Base-by-base conservation (phyloP, 2,888 invertebrate species). In the Neoascia interrupta region DNA sequence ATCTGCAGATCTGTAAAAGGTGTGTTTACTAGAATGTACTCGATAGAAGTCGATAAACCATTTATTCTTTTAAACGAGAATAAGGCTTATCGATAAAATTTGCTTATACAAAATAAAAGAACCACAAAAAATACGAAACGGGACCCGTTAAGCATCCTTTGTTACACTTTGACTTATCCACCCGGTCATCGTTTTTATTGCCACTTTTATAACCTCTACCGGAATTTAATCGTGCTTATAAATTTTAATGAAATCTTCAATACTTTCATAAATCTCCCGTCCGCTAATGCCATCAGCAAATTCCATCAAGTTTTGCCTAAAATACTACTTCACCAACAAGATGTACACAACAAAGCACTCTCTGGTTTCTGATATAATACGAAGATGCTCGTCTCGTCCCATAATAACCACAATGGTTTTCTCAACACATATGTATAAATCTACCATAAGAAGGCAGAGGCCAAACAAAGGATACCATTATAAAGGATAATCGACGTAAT, bases 401-500 rank as follows among this genome's bases (percentile, higher is more conserved):
- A 28, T n/a, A 53, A 31, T 41, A 64, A 39, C 37, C 45, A 60
- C 47, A 66, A 68, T 68, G 34, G 66, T 53, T 74, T 54, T 23
- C 53, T 41, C 41, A 49, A 28, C 60, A 54, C 39, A 60, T 34
- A 47, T 41, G 31, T 43, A 63, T 54, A 56, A 49, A 63, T 72
- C 47, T 34, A n/a, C 11, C n/a, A 11, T 23, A 49, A 72, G 63
- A 56, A 43, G 51, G 47, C 54, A 63, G 37, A 66, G 60, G 34
- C 74, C 54, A 54, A 47, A 56, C 43, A 61, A 69, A 69, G 56
- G 63, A 69, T 51, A 18, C 51, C 64, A 64, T 72, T 72, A 72
- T 41, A 60, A 60, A 60, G 58, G 72, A 76, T 76, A 76, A 72
- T 76, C 76, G 72, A 60, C 28, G 58, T 64, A 70, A 60, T 76